Evolutionary conservation across 2,888 invertebrate species (phyloP), one percentile per base, ranked within the genome.

Genomic region (Nomada ruficornis): DNA sequence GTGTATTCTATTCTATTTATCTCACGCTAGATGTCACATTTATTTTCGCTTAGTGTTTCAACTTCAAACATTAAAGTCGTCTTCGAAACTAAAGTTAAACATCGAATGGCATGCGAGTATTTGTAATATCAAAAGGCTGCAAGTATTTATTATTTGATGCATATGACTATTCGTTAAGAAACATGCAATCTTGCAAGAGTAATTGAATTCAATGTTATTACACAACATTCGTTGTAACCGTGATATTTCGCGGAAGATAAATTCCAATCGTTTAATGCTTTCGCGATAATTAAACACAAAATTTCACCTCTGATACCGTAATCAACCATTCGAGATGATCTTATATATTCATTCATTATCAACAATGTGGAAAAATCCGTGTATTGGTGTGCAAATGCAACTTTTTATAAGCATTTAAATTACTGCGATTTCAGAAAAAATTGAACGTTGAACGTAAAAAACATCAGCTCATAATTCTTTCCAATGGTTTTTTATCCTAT

Each of bases 211-310:
- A 15, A 20, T 55, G 9, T 20, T 3, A 10, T 55, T 23, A 20
- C 23, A 55, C 23, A 55, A 55, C 26, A 57, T 57, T 23, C 23
- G 26, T 26, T 13, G 23, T 20, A 26, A 65, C 1, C 29, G 26
- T 23, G 11, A 13, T 15, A 36, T 36, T 36, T 36, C 36, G 7
- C 36, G 7, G 36, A 23, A 68, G 55, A 42, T 55, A 55, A 55
- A 55, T 23, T 55, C 4, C 42, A 68, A 55, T 55, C 67, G 44
- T 62, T 42, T 2, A 15, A 55, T 42, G 36, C 18, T 67, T 55
- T 54, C 15, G 3, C 42, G 29, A 36, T 20, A 67, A 29, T 42
- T 15, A 29, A 65, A 67, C 55, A 55, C 44, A 15, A 64, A 50
- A 9, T 50, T 52, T 42, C 42, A 62, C n/a, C 29, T 13, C 4